Percentiles rank a stretch among this genome's conserved stretches.
phyloP scores from a whole-genome alignment of 2,113 vertebrate species.

The Indri indri region DNA sequence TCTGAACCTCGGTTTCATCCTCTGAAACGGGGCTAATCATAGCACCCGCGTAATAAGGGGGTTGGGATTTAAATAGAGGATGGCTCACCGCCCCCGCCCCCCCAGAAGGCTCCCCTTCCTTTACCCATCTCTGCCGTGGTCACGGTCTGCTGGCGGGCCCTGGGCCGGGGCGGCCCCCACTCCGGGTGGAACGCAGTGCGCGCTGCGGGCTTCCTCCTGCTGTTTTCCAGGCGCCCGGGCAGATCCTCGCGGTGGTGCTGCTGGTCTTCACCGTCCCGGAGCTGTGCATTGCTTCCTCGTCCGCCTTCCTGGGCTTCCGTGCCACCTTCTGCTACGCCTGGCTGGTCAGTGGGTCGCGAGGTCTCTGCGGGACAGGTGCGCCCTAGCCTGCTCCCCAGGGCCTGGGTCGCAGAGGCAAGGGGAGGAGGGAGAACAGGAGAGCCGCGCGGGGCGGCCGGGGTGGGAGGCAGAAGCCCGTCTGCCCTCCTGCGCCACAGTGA shows the following conservation, averaged over 20 bases:
- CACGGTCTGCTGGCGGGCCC: not conserved
- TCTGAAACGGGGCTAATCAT: not conserved
- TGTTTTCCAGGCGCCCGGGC: not conserved
- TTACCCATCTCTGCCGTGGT: not conserved
- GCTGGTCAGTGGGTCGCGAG: not conserved
- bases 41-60: not conserved
- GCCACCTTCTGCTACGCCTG: not conserved
- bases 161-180: not conserved
- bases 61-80: not conserved
- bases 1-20: not conserved
- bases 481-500: not conserved
- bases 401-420: not conserved
- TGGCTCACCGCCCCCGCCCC: not conserved
- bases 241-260: not conserved
- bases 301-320: not conserved
- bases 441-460: too few species aligned
- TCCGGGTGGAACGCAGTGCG: too few species aligned
- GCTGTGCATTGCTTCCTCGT: not conserved
- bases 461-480: not conserved
- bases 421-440: not conserved
- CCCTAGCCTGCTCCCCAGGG: not conserved
- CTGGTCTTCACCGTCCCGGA: not conserved
- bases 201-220: not conserved
- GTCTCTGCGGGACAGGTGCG: not conserved
- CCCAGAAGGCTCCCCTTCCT: not conserved